A percentile compares a stretch with the other conserved stretches of the same genome.
Evolutionary conservation across 2,888 invertebrate species (phyloP).

Genomic region (Lycaena phlaeas): DNA sequence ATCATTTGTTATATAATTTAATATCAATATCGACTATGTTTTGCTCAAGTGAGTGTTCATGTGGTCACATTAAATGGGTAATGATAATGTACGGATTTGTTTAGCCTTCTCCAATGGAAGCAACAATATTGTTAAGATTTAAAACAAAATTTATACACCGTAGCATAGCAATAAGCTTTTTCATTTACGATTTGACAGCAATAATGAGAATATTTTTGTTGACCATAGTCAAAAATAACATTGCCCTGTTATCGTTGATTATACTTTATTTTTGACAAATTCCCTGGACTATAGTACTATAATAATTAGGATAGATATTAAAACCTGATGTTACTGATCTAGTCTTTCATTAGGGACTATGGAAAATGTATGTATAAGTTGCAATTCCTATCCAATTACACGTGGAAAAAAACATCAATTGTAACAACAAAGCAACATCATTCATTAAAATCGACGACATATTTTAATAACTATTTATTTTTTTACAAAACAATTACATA

Average conservation of each 20-base stretch:
- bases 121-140: not conserved
- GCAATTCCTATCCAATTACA: slow-evolving; percentile 11
- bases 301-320: not conserved
- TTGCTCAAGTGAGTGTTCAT: slow-evolving; percentile 18
- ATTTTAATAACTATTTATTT: too few relatives aligned
- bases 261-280: not conserved
- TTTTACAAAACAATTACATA: too few relatives aligned
- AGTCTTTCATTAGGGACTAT: slow-evolving; percentile 46
- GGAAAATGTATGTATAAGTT: slow-evolving; percentile 18
- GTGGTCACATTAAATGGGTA: slow-evolving; percentile 9
- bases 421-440: too few relatives aligned
- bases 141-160: not conserved
- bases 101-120: not conserved
- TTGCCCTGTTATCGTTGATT: too few relatives aligned
- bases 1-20: slow-evolving; percentile 9
- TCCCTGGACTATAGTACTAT: not conserved
- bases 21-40: slow-evolving; percentile 10
- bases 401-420: slow-evolving; percentile 7
- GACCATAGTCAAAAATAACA: too few relatives aligned
- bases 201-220: not conserved
- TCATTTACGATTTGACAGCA: not conserved
- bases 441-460: too few relatives aligned
- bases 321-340: slow-evolving; percentile 26
- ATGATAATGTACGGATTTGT: not conserved
- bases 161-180: not conserved